phyloP scores from a whole-genome alignment of 2,113 vertebrate genomes.

The Sapayoa aenigma region DNA sequence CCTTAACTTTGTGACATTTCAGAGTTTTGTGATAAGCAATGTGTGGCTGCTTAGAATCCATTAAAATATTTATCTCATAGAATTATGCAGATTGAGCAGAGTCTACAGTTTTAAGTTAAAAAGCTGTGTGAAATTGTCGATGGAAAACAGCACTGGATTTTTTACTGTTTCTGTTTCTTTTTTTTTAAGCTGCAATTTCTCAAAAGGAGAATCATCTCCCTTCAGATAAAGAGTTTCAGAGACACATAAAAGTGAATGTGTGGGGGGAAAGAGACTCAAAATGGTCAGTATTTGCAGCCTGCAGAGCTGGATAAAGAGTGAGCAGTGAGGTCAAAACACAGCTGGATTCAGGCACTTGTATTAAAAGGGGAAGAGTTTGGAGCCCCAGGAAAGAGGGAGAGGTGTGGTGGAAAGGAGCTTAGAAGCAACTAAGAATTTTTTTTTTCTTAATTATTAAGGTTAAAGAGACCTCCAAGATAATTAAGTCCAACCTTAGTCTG shows the following conservation, averaged over 20 bases:
- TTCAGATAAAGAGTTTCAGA: constrained; percentile 30
- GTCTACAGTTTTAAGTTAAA: constrained; percentile 36
- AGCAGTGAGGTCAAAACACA: not conserved
- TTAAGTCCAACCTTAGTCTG: not conserved
- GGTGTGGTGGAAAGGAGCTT: not conserved
- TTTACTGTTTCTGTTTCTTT: not conserved
- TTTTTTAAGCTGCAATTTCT: not conserved
- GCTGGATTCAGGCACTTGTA: fast-evolving
- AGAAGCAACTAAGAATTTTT: not conserved
- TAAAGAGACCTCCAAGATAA: not conserved
- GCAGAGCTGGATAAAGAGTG: not conserved
- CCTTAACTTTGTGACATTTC: not conserved
- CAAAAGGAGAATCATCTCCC: not conserved
- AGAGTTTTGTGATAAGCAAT: fast-evolving
- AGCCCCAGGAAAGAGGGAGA: not conserved
- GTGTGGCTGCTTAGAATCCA: not conserved
- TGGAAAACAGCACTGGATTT: not conserved
- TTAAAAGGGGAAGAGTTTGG: not conserved
- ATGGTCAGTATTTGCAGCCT: not conserved
- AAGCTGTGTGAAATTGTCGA: not conserved
- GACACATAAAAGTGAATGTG: not conserved
- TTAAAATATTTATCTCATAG: not conserved
- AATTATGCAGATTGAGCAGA: not conserved
- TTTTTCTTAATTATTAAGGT: not conserved
- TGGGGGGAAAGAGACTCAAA: not conserved